Base-by-base conservation (phyloP, 2,797 vertebrate genomes). In the Takifugu rubripes region DNA sequence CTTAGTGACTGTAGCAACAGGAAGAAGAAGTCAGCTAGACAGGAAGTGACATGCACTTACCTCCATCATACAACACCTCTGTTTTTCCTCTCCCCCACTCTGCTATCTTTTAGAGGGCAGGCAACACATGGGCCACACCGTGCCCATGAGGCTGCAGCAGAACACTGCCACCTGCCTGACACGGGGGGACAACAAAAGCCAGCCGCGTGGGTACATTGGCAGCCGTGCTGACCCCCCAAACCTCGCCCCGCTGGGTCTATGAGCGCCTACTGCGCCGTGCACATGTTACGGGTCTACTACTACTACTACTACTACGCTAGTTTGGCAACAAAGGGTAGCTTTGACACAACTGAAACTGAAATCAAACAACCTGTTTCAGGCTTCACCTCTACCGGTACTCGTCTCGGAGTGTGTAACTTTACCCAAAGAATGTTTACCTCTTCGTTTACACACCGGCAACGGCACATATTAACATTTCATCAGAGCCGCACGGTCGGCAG, bases 81-180 rank as follows among this genome's bases (percentile, higher is more conserved):
- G 77, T 83, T 85, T 79, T 67, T 78, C 58, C 53, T 72, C 66
- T 50, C 72, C 72, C 76, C 72, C 68, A 64, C 82, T 59, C 79
- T 81, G 84, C 85, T 91, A 91, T 84, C 84, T 91, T 91, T 90
- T 90, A 72, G 91, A 79, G 17, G 85, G 79, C 80, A 84, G 88
- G 81, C 90, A 92, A 81, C 90, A 91, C 83, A 87, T 74, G 59
- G 88, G 89, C 88, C 89, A 90, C 81, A 68, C 74, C 58, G 78
- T 79, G 61, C 85, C 84, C 78, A 87, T 85, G 83, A 90, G 79
- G 80, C 78, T 86, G 84, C 88, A 87, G 87, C 89, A 90, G 86
- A 89, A 87, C 85, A 87, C 78, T 90, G 90, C 66, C 81, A 84
- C 81, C 87, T 88, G 88, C 87, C 91, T 91, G 89, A 82, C 79